These are phyloP conservation scores for Xestia xanthographa DNA, from an alignment of 2,888 invertebrate genomes.

Conservation along the genomic window DNA sequence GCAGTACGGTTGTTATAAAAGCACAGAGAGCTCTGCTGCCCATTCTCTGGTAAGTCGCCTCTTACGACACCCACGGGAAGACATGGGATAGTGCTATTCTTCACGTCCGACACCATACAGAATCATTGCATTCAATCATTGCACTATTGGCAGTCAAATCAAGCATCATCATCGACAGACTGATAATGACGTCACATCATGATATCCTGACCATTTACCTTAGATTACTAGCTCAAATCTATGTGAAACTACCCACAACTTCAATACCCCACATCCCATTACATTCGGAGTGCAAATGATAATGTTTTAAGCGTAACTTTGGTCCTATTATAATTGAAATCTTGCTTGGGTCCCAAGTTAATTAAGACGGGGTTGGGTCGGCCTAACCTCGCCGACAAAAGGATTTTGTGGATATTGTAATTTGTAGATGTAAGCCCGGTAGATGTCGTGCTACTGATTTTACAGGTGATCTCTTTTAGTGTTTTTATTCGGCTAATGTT, in stretches of 20 bases:
- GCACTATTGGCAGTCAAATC: too few relatives aligned
- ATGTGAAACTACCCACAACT: slow-evolving; percentile 26
- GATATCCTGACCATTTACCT: not conserved
- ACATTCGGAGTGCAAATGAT: slow-evolving; percentile 67
- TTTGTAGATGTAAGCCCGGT: slow-evolving; percentile 61
- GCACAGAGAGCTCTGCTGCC: too few relatives aligned
- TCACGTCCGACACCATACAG: too few relatives aligned
- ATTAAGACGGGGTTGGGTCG: slow-evolving; percentile 76
- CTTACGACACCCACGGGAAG: too few relatives aligned
- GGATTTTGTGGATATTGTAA: slow-evolving; percentile 64
- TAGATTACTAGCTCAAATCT: not conserved
- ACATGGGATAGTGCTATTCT: too few relatives aligned
- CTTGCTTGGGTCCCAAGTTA: slow-evolving; percentile 78
- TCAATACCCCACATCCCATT: slow-evolving; percentile 38
- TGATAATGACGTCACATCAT: not conserved
- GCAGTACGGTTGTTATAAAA: too few relatives aligned
- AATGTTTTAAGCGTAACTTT: slow-evolving; percentile 71
- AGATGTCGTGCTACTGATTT: slow-evolving; percentile 40
- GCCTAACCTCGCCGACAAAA: slow-evolving; percentile 59
- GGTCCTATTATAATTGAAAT: slow-evolving; percentile 83
- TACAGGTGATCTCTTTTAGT: slow-evolving; percentile 31
- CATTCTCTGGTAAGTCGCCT: too few relatives aligned
- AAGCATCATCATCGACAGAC: too few relatives aligned
- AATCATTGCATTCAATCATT: too few relatives aligned
- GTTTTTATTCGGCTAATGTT: not conserved